These are phyloP conservation scores for Prunella fulvescens DNA, from an alignment of 2,113 vertebrate species.

Conservation along the genomic window DNA sequence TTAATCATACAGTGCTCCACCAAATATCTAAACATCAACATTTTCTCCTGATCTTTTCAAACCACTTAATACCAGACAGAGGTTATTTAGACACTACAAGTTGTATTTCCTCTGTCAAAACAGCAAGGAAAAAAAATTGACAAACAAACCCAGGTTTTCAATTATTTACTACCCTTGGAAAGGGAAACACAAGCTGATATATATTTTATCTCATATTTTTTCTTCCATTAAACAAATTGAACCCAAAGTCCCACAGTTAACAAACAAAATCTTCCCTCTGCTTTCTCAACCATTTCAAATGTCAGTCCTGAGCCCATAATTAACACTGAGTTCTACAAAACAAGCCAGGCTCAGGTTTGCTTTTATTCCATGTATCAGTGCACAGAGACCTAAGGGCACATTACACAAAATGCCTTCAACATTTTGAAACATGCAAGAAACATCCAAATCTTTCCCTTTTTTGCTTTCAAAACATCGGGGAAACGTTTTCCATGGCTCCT, in stretches of 20 bases:
- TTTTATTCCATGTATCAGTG: background rate
- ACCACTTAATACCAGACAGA: background rate
- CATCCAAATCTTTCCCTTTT: background rate
- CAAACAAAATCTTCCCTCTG: background rate
- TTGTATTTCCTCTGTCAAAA: background rate
- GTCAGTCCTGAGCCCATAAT: background rate
- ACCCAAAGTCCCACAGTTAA: background rate
- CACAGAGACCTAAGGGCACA: background rate
- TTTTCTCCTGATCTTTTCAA: background rate
- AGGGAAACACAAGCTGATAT: background rate
- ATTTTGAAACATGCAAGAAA: background rate
- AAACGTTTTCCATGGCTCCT: background rate
- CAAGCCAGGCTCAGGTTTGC: background rate
- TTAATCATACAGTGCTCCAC: background rate
- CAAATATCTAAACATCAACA: background rate
- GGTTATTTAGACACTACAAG: background rate
- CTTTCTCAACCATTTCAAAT: background rate
- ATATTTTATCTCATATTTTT: background rate
- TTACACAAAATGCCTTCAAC: background rate
- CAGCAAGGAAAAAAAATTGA: too few relatives aligned
- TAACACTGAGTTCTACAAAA: background rate
- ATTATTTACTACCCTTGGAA: background rate
- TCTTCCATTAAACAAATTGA: background rate
- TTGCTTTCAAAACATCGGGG: background rate
- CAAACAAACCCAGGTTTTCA: background rate